A percentile compares a stretch with the other conserved stretches of the same genome.
Conservation (phyloP, 2,888 invertebrate genomes). For the Pedicia rivosa region DNA sequence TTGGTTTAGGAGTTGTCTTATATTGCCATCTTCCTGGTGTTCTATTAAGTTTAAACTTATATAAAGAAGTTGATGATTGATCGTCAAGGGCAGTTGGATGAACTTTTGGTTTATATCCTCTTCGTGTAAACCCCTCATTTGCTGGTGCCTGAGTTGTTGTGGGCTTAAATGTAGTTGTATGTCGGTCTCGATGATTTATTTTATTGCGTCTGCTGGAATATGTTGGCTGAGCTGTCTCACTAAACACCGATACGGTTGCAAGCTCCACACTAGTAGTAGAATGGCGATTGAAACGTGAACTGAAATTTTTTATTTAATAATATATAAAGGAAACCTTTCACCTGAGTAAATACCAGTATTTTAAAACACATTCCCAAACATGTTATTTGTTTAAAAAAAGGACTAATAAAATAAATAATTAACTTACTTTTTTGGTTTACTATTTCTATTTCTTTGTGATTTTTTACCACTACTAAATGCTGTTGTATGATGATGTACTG, state of each 20-base stretch:
- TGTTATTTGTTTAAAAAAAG: too few relatives aligned
- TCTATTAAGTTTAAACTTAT: constrained; percentile 68
- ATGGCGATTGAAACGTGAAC: constrained; percentile 12
- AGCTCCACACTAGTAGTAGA: constrained; percentile 33
- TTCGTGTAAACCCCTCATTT: constrained; percentile 31
- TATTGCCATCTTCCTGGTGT: constrained; percentile 81
- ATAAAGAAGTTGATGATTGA: constrained; percentile 43
- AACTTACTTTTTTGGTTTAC: constrained; percentile 14
- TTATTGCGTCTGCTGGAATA: constrained; percentile 38
- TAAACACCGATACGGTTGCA: constrained; percentile 50
- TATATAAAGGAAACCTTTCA: too few relatives aligned
- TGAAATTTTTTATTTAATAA: constrained; percentile 1
- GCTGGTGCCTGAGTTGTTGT: constrained; percentile 24
- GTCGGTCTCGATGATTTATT: constrained; percentile 1
- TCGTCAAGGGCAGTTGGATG: constrained; percentile 38
- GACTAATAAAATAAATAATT: background rate
- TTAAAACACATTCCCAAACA: too few relatives aligned
- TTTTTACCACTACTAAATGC: constrained; percentile 8
- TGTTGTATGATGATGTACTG: constrained; percentile 5
- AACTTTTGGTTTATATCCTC: constrained; percentile 53
- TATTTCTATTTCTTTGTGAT: constrained; percentile 7
- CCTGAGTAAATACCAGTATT: too few relatives aligned
- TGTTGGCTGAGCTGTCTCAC: constrained; percentile 30
- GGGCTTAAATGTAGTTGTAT: too few relatives aligned
- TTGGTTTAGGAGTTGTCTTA: constrained; percentile 75